Evolutionary conservation across 2,113 vertebrate species (phyloP), one percentile per base, ranked within the genome.

Genomic region (Siniperca chuatsi): DNA sequence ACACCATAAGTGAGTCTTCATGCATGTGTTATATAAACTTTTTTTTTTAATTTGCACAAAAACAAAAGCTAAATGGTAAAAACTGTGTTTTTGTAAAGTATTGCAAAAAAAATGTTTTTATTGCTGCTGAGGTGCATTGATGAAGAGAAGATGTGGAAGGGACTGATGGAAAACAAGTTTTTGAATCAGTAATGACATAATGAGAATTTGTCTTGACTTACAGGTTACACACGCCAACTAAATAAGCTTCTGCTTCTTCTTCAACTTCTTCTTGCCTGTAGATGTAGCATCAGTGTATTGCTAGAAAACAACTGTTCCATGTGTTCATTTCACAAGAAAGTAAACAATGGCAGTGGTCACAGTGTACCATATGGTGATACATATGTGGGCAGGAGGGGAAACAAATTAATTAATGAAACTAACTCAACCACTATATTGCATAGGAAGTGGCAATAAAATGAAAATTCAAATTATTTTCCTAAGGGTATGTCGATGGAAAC

Each of bases 1-100:
- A 89, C 75, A 54, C 62, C 57, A 66, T 72, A 33, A 84, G 42
- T 70, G 73, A 57, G 64, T 79, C 25, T 70, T 70, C 60, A 57
- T 18, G n/a, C 73, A n/a, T 20, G 8, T 37, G 37, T 48, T 70
- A 60, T 60, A 55, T 64, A 12, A 62, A 20, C 20, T 29, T 61
- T 48, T 37, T 35, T 16, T 48, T 20, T 13, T 6, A 4, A 83
- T 7, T n/a, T 12, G 8, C 40, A 71, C 42, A 25, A 71, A 23
- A 23, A 48, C 0, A n/a, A 61, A 21, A 5, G 0, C 23, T 16
- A 10, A 69, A 42, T 18, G 8, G 15, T 20, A 12, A 64, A 70
- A 70, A 46, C 6, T 29, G 29, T 29, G 29, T 29, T 1, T 29
- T 29, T 29, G 29, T 15, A n/a, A 46, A 21, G 21, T 23, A 2